Percentiles rank a stretch among this genome's conserved stretches.
phyloP scores from a whole-genome alignment of 2,797 vertebrate species.

The Peromyscus aztecus region DNA sequence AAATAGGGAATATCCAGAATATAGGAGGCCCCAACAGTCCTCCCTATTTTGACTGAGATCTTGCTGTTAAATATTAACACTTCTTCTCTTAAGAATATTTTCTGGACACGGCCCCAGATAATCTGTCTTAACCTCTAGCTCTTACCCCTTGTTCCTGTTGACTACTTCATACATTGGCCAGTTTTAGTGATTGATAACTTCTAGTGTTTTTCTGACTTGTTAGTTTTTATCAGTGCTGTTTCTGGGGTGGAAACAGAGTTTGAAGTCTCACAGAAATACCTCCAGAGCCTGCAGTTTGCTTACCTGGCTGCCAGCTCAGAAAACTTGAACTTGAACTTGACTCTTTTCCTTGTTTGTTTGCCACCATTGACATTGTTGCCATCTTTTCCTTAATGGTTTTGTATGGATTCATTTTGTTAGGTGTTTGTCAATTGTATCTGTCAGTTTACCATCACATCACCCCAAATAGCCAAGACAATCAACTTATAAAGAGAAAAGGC shows the following conservation, averaged over 20 bases:
- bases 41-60: slow-evolving; percentile 33
- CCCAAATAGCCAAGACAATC: not conserved
- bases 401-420: slow-evolving; percentile 46
- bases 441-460: not conserved
- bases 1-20: slow-evolving; percentile 20
- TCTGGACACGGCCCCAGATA: not conserved
- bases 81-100: slow-evolving; percentile 26
- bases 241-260: not conserved
- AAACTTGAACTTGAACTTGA: not conserved
- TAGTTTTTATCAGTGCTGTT: not conserved
- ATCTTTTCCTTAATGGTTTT: slow-evolving; percentile 27
- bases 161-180: not conserved
- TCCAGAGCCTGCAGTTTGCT: not conserved
- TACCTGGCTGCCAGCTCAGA: slow-evolving; percentile 16
- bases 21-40: not conserved
- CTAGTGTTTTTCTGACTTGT: not conserved
- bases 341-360: not conserved
- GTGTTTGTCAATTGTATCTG: slow-evolving; percentile 26
- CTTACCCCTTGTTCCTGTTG: not conserved
- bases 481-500: not conserved
- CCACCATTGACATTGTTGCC: slow-evolving; percentile 33
- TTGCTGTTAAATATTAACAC: not conserved
- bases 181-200: slow-evolving; percentile 43
- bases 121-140: not conserved
- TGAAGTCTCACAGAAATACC: not conserved